Evolutionary conservation across 2,888 invertebrate genomes (phyloP).

Genomic region (Drosophila falleni): DNA sequence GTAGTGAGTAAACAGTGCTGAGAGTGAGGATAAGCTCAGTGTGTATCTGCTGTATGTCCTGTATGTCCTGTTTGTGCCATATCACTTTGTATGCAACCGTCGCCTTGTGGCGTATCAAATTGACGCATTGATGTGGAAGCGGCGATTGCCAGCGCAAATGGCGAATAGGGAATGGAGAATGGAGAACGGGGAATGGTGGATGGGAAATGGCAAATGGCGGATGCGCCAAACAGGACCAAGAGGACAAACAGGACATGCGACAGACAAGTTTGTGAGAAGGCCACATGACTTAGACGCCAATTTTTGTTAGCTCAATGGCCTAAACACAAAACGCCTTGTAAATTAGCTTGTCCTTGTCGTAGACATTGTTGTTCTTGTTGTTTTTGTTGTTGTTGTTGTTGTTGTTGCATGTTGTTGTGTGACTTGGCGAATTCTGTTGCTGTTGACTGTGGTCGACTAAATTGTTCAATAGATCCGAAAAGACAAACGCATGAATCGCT

Average conservation of each 20-base stretch:
- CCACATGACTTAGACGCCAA: slow-evolving; percentile 64
- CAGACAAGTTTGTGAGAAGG: slow-evolving; percentile 24
- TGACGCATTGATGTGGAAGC: slow-evolving; percentile 81
- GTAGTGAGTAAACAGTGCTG: slow-evolving; percentile 21
- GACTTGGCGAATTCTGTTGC: slow-evolving; percentile 57
- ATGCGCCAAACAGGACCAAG: slow-evolving; percentile 46
- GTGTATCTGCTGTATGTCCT: slow-evolving; percentile 23
- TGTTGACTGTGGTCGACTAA: slow-evolving; percentile 57
- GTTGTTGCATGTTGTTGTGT: slow-evolving; percentile 39
- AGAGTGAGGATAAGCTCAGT: neutral
- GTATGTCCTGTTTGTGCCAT: slow-evolving; percentile 33
- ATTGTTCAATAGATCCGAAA: slow-evolving; percentile 62
- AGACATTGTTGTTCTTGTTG: slow-evolving; percentile 41
- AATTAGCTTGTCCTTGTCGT: slow-evolving; percentile 64
- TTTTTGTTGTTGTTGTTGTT: slow-evolving; percentile 16
- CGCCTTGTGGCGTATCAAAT: slow-evolving; percentile 66
- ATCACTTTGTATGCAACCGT: slow-evolving; percentile 65
- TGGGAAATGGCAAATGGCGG: slow-evolving; percentile 43
- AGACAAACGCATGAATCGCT: slow-evolving; percentile 18
- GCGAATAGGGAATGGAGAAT: slow-evolving; percentile 10
- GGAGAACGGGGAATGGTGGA: slow-evolving; percentile 11
- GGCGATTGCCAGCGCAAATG: slow-evolving; percentile 74
- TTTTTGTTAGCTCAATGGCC: slow-evolving; percentile 71
- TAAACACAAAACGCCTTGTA: slow-evolving; percentile 73
- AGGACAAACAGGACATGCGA: slow-evolving; percentile 15